Percentiles rank a stretch among this genome's conserved stretches.
phyloP scores from a whole-genome alignment of 1,140 invertebrate genomes.

The Drosophila dunni region DNA sequence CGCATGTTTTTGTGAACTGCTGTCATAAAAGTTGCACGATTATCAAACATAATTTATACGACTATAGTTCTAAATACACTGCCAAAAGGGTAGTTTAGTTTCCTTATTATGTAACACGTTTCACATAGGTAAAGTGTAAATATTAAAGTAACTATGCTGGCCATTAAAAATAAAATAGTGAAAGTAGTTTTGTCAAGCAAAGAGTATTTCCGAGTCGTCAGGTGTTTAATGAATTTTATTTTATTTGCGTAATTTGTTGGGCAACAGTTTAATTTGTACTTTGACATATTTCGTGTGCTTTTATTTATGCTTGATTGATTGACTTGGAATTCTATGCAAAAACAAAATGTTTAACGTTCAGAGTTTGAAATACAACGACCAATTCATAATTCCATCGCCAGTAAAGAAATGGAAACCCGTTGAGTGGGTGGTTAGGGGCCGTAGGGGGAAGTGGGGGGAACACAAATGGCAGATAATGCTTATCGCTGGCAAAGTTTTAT shows the following conservation, averaged over 20 bases:
- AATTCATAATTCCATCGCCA: slow-evolving; percentile 30
- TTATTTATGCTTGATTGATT: slow-evolving; percentile 56
- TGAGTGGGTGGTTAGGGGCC: not conserved
- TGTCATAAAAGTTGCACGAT: slow-evolving; percentile 43
- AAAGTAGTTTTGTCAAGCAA: not conserved
- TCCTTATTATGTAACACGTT: not conserved
- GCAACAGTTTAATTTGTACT: slow-evolving; percentile 45
- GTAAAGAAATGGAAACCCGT: not conserved
- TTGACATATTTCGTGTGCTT: slow-evolving; percentile 58
- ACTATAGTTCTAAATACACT: not conserved
- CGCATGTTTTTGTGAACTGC: slow-evolving; percentile 21
- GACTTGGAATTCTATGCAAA: slow-evolving; percentile 30
- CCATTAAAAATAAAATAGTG: not conserved
- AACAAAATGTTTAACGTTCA: slow-evolving; percentile 14
- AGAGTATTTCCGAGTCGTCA: slow-evolving; percentile 3
- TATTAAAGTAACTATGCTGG: no score
- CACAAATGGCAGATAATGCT: slow-evolving; percentile 59
- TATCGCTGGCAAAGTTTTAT: slow-evolving; percentile 65
- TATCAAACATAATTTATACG: slow-evolving; percentile 35
- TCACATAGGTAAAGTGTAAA: not conserved
- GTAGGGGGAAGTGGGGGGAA: not conserved
- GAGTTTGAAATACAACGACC: slow-evolving; percentile 53
- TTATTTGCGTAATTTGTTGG: slow-evolving; percentile 34
- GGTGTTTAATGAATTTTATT: slow-evolving; percentile 7
- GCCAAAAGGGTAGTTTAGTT: not conserved